phyloP scores from a whole-genome alignment of 2,113 vertebrate genomes.

The Gymnogyps californianus region DNA sequence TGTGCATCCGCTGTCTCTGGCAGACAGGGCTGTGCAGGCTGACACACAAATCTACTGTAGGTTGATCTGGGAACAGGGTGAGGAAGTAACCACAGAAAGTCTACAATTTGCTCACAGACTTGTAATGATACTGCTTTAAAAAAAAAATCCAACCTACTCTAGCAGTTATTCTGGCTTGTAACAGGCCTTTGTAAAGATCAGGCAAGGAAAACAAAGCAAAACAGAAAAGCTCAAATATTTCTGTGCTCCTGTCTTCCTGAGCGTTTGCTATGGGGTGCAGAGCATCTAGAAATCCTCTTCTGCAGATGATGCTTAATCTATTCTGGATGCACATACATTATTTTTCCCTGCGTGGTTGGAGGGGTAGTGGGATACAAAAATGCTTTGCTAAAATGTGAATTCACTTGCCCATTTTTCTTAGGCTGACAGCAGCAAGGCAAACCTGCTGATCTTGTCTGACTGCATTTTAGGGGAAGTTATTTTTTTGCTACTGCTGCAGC shows the following conservation, averaged over 20 bases:
- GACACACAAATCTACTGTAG: neutral
- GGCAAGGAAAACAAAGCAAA: neutral
- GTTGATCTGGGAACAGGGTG: neutral
- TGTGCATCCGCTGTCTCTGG: neutral
- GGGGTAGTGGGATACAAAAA: neutral
- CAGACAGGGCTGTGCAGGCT: neutral
- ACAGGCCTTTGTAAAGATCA: neutral
- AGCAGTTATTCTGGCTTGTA: neutral
- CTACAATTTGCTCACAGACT: neutral
- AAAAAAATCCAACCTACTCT: neutral
- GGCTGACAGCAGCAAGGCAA: neutral
- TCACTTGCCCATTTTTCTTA: neutral
- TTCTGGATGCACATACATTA: neutral
- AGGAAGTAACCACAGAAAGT: neutral
- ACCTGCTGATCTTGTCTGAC: conserved; percentile 10
- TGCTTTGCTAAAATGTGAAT: neutral
- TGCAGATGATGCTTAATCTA: neutral
- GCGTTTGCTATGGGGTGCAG: neutral
- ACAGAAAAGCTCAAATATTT: neutral
- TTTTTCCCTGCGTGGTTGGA: neutral
- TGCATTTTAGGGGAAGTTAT: neutral
- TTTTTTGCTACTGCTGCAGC: conserved; percentile 16
- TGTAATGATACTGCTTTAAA: neutral
- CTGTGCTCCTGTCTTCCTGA: neutral
- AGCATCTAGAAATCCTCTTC: neutral